Evolutionary conservation across 35 echinoderm and acorn worm species (phyloP).

Genomic region (Apostichopus californicus): DNA sequence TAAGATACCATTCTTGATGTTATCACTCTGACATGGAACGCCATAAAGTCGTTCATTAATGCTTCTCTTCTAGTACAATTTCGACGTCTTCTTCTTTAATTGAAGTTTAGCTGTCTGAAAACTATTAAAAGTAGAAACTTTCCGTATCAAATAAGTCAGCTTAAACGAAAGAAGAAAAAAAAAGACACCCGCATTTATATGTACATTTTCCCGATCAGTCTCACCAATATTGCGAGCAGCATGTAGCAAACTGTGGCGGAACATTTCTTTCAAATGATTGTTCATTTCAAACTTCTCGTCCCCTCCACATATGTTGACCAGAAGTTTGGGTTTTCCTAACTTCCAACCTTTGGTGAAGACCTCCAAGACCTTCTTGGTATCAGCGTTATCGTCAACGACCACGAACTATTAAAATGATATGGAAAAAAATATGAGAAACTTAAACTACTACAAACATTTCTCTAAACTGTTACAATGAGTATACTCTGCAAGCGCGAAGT

Average conservation of each 20-base stretch:
- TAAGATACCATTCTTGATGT: too few relatives aligned
- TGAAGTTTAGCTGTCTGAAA: too few relatives aligned
- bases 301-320: conserved; percentile 43
- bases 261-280: conserved; percentile 34
- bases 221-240: conserved; percentile 45
- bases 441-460: neutral
- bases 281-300: conserved; percentile 6
- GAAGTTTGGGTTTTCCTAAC: conserved; percentile 33
- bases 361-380: conserved; percentile 29
- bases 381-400: conserved; percentile 18
- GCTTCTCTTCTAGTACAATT: too few relatives aligned
- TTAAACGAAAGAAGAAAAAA: too few relatives aligned
- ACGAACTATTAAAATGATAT: conserved; percentile 5
- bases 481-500: neutral
- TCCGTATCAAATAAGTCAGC: too few relatives aligned
- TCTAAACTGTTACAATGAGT: neutral
- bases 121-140: too few relatives aligned
- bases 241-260: conserved; percentile 42
- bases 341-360: conserved; percentile 15
- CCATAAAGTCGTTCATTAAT: too few relatives aligned
- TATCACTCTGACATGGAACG: too few relatives aligned
- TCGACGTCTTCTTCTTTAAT: too few relatives aligned
- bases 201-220: neutral
- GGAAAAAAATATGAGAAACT: neutral
- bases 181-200: too few relatives aligned